These are phyloP conservation scores for Condylura cristata DNA, from an alignment of 2,113 vertebrate genomes.

Conservation along the genomic window DNA sequence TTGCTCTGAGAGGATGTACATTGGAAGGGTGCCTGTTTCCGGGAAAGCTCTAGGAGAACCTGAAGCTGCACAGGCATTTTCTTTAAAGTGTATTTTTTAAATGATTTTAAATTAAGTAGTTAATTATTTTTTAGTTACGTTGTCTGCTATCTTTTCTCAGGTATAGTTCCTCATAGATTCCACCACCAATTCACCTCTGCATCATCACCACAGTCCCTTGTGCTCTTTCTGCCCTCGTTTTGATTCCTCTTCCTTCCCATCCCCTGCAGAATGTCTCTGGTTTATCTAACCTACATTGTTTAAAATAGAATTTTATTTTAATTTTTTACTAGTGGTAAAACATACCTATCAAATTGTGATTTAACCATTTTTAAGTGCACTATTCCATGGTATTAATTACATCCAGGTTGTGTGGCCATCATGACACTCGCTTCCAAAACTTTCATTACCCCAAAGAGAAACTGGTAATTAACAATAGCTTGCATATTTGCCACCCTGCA, in stretches of 20 bases:
- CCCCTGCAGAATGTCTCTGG: too few species aligned
- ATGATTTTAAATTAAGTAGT: too few species aligned
- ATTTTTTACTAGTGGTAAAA: neutral
- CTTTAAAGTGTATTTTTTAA: neutral
- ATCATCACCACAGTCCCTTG: too few species aligned
- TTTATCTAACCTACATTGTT: too few species aligned
- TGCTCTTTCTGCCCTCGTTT: too few species aligned
- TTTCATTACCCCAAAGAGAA: neutral
- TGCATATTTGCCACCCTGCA: too few species aligned
- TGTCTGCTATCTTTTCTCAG: too few species aligned
- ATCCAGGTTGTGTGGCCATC: neutral
- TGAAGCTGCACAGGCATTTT: neutral
- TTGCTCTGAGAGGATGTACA: neutral
- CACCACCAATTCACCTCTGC: too few species aligned
- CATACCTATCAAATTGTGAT: neutral
- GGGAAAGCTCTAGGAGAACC: neutral
- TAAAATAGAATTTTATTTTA: neutral
- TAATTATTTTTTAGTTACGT: too few species aligned
- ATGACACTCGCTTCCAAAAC: neutral
- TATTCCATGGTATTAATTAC: neutral
- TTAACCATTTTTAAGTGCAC: neutral
- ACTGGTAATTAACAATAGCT: neutral
- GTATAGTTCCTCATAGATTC: too few species aligned
- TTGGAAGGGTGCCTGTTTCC: neutral
- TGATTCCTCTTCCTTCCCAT: too few species aligned